Conservation (phyloP, 2,797 vertebrate species). For the Lithobates pipiens region DNA sequence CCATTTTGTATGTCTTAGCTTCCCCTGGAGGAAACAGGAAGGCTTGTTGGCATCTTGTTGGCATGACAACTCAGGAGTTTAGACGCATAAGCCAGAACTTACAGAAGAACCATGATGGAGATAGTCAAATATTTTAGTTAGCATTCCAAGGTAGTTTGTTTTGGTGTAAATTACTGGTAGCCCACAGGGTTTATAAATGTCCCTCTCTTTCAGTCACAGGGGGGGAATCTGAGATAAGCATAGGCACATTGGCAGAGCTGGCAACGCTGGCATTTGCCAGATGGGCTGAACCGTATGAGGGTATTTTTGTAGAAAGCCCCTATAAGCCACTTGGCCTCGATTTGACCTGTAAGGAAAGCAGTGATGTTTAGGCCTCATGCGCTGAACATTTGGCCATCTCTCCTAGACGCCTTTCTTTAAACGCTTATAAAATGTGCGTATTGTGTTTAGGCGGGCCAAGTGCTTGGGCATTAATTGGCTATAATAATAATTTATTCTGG, state of each 20-base stretch:
- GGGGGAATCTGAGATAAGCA: neutral
- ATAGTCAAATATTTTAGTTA: neutral
- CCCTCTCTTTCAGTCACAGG: no score
- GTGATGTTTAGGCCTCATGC: no score
- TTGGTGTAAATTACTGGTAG: neutral
- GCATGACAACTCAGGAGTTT: constrained; percentile 61
- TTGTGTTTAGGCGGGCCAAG: no score
- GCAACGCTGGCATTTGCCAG: neutral
- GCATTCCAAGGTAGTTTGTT: neutral
- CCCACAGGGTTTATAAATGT: neutral
- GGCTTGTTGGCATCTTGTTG: constrained; percentile 61
- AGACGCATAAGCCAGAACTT: neutral
- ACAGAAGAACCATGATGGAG: neutral
- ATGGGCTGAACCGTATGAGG: no score
- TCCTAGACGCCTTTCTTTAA: no score
- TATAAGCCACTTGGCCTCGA: no score
- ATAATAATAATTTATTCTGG: no score
- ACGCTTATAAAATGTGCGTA: no score
- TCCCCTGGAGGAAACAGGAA: constrained; percentile 64
- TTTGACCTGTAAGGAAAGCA: no score
- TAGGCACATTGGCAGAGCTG: neutral
- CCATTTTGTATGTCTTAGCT: constrained; percentile 62
- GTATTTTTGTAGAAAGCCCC: no score
- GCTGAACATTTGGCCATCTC: no score
- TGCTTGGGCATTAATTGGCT: no score